Base-by-base conservation (phyloP, 2,888 invertebrate genomes). In the Cyclophora punctaria region DNA sequence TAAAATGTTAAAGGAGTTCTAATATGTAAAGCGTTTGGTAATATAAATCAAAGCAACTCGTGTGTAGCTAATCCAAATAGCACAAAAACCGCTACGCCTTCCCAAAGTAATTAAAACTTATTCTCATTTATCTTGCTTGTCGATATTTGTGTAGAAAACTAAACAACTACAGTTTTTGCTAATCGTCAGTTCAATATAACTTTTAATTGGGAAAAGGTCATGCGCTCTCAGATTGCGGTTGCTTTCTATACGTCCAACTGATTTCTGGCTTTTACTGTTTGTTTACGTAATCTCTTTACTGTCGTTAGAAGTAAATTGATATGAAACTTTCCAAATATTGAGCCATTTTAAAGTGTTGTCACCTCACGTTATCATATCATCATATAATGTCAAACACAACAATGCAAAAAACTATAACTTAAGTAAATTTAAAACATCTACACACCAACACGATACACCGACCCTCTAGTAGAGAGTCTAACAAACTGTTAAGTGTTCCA, bases 101-200 rank as follows among this genome's bases (percentile, higher is more conserved):
- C 55, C 60, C 56, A 69, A 79, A 81, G 74, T 75, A 80, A 82
- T 83, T 83, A 79, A 82, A 83, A 82, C 69, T 82, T 79, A 58
- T 62, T 54, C 64, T 67, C 70, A 75, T 80, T 78, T 73, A 75
- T 81, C 75, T 74, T 64, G 46, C 59, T 54, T 69, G 69, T 73
- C 74, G 68, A 59, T 56, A 48, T 5, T 60, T 53, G 58, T 48
- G 47, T 55, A 56, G 20, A 20, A 20, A 20, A 20, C 20, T 51
- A 49, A 44, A 56, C 49, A 53, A 51, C 49, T 49, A 44, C 54
- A 74, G 75, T 81, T 83, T 82, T 81, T 83, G 78, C 69, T 75
- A 78, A 80, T 78, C 75, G 67, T 66, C 66, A 66, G 66, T 67
- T 67, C 70, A 55, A 71, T 71, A 74, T 59, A 82, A 81, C 68